These are phyloP conservation scores for Epinephelus fuscoguttatus DNA, from an alignment of 2,113 vertebrate species.

Conservation along the genomic window DNA sequence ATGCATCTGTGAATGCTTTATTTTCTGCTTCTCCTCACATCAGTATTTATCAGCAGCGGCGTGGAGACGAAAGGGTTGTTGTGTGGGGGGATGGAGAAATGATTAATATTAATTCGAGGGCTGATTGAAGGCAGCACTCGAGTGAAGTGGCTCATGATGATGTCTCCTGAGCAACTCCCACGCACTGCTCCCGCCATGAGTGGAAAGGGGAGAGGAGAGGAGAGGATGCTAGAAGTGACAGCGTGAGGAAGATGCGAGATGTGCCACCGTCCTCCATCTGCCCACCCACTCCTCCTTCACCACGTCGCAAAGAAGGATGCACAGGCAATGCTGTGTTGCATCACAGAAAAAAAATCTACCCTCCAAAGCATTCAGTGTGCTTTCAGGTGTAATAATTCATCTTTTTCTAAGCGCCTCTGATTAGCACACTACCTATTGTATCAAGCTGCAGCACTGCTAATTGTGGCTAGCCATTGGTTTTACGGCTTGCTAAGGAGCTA, in stretches of 20 bases:
- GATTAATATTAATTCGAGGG: slow-evolving; percentile 81
- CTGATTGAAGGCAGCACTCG: slow-evolving; percentile 80
- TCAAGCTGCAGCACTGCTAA: background rate
- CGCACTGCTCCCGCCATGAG: slow-evolving; percentile 60
- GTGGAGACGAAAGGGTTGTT: slow-evolving; percentile 60
- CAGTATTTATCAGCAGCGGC: slow-evolving; percentile 67
- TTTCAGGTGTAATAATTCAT: background rate
- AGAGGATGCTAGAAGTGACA: slow-evolving; percentile 51
- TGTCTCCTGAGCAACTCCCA: slow-evolving; percentile 79
- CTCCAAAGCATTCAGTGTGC: background rate
- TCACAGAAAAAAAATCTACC: background rate
- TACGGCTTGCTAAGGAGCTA: background rate
- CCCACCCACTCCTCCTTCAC: slow-evolving; percentile 38
- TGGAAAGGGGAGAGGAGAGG: slow-evolving; percentile 30
- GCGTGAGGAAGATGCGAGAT: slow-evolving; percentile 40
- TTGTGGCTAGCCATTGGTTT: background rate
- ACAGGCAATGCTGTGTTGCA: slow-evolving; percentile 13
- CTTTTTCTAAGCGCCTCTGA: background rate
- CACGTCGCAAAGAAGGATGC: background rate
- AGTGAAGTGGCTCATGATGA: slow-evolving; percentile 77
- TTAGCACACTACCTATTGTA: slow-evolving; percentile 9
- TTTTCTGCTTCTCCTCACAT: slow-evolving; percentile 37
- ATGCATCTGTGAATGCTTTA: slow-evolving; percentile 13
- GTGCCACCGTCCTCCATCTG: slow-evolving; percentile 26
- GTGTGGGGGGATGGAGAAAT: slow-evolving; percentile 52